Evolutionary conservation across 2,888 invertebrate genomes (phyloP).

Genomic region (Pollenia labialis): DNA sequence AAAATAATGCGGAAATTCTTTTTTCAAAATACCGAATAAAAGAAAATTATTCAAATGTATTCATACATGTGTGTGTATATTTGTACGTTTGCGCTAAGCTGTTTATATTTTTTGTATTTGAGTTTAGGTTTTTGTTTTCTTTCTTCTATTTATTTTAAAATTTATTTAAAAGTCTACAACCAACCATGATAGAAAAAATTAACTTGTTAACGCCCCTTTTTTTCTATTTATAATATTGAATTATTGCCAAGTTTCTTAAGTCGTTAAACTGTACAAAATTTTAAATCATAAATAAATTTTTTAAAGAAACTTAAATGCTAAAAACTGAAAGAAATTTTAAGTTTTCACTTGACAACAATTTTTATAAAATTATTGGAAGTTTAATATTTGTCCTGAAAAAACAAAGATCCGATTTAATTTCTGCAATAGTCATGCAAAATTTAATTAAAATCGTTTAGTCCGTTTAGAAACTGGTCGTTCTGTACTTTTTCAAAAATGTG

Average conservation of each 20-base stretch:
- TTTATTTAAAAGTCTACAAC: conserved; percentile 46
- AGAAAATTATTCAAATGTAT: conserved; percentile 68
- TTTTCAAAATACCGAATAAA: conserved; percentile 55
- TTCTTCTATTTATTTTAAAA: conserved; percentile 19
- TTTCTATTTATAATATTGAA: conserved; percentile 58
- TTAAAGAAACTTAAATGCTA: background rate
- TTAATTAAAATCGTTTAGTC: no score
- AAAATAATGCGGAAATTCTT: conserved; percentile 70
- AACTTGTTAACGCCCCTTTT: conserved; percentile 63
- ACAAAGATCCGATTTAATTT: no score
- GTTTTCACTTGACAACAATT: no score
- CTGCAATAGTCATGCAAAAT: no score
- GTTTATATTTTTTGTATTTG: conserved; percentile 6
- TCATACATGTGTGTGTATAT: conserved; percentile 32
- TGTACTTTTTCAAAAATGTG: no score
- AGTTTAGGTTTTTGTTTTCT: background rate
- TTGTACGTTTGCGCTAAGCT: background rate
- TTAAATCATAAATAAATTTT: conserved; percentile 43
- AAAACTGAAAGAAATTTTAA: background rate
- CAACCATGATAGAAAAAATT: conserved; percentile 44
- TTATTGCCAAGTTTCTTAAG: conserved; percentile 62
- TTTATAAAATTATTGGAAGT: background rate
- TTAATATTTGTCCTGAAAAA: background rate
- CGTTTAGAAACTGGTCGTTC: no score
- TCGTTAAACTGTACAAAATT: conserved; percentile 33